These are phyloP conservation scores for Toxotes lorentzi DNA, from an alignment of 2,797 vertebrate genomes.

Conservation along the genomic window DNA sequence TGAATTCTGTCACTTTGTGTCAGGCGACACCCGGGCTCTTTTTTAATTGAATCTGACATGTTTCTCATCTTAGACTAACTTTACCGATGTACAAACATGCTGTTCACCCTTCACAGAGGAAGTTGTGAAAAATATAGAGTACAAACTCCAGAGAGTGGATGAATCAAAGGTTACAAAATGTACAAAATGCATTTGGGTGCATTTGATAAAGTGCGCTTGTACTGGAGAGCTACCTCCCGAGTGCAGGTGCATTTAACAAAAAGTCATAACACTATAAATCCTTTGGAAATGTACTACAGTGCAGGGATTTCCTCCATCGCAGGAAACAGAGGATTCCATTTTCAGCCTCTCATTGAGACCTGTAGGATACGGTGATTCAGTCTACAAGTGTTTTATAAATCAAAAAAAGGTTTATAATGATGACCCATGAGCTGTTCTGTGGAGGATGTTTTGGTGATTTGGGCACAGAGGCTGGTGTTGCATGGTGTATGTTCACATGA, in stretches of 20 bases:
- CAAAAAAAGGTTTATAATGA: not conserved
- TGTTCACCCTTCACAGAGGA: conserved; percentile 80
- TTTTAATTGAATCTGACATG: conserved; percentile 83
- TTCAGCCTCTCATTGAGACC: not conserved
- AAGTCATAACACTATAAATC: not conserved
- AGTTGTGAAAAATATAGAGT: conserved; percentile 76
- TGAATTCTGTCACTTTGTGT: conserved; percentile 83
- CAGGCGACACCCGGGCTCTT: conserved; percentile 69
- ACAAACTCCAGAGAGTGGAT: conserved; percentile 81
- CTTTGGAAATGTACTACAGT: conserved; percentile 6
- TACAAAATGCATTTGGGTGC: conserved; percentile 65
- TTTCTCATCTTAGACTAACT: conserved; percentile 83
- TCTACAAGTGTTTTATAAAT: conserved; percentile 1
- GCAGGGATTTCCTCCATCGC: not conserved
- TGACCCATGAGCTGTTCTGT: not conserved
- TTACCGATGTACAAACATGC: conserved; percentile 84
- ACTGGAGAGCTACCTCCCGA: conserved; percentile 21
- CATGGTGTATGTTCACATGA: not conserved
- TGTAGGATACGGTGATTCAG: not conserved
- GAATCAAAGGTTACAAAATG: conserved; percentile 87
- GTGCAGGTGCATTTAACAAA: conserved; percentile 52
- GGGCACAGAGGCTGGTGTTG: not conserved
- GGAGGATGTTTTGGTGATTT: not conserved
- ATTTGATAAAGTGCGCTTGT: conserved; percentile 41
- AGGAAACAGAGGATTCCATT: not conserved